phyloP scores from a whole-genome alignment of 2,113 vertebrate species.

The Pterocles gutturalis region DNA sequence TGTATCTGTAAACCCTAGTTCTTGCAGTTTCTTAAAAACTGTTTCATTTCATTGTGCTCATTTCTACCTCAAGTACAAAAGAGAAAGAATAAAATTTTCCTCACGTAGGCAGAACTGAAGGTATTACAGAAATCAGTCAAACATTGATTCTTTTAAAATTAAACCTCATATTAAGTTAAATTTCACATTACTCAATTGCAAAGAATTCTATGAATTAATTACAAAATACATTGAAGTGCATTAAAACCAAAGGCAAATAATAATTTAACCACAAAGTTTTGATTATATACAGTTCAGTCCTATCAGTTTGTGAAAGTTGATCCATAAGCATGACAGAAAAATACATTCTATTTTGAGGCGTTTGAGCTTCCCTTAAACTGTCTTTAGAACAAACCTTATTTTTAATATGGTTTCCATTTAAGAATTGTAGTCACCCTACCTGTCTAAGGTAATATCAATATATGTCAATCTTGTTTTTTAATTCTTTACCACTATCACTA shows the following conservation, averaged over 20 bases:
- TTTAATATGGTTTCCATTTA: not conserved
- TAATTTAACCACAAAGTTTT: fast-evolving
- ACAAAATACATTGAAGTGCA: not conserved
- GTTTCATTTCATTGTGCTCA: not conserved
- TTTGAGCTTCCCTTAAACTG: not conserved
- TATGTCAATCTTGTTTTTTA: not conserved
- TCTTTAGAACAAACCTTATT: not conserved
- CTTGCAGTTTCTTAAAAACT: not conserved
- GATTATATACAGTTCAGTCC: not conserved
- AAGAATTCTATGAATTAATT: not conserved
- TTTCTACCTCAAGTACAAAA: not conserved
- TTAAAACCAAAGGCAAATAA: not conserved
- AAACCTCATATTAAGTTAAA: not conserved
- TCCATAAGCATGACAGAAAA: not conserved
- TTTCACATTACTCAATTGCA: not conserved
- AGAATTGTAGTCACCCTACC: not conserved
- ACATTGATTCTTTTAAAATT: not conserved
- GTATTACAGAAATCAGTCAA: not conserved
- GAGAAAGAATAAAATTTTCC: not conserved
- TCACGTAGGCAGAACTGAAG: not conserved
- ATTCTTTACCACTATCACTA: not conserved
- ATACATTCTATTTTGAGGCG: not conserved
- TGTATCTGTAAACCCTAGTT: not conserved
- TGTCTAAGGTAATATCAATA: not conserved
- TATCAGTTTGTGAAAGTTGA: not conserved